Base-by-base conservation (phyloP, 2,113 vertebrate genomes). In the Vulpes vulpes region DNA sequence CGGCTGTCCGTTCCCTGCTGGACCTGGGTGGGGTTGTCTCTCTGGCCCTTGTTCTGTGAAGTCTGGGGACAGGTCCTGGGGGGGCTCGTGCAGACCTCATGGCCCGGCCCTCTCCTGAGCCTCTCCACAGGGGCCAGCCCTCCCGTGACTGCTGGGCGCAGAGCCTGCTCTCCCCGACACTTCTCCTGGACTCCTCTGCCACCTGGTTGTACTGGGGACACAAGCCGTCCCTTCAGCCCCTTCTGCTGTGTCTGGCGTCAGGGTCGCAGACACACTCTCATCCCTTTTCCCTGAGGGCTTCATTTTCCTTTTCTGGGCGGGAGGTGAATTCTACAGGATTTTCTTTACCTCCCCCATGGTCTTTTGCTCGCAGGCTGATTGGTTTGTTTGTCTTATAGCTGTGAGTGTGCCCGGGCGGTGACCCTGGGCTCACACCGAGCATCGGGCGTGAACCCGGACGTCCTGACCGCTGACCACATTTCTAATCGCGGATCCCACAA, bases 351-450 rank as follows among this genome's bases (percentile, higher is more conserved):
- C 30, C 9, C 83, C 69, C 22, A 3, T 32, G n/a, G 43, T 55
- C n/a, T 57, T 85, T 30, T 32, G 23, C 35, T 74, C 11, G 2
- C 3, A 19, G 65, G 19, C 69, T 35, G 19, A 32, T 16, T 38
- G 3, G 1, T 74, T 53, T 85, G 51, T 11, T 8, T 80, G 38
- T 84, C 43, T 19, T 53, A 3, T 53, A 3, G 43, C 9, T 2
- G 0, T 32, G 1, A 35, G 53, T 4, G 1, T 22, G 43, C n/a
- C 27, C 25, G 22, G 2, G 0, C 14, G 9, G 23, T 23, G 35
- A 65, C 22, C 53, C 57, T 22, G 15, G 51, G 55, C 14, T 23
- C 43, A 43, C 0, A 6, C 8, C 17, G 35, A 51, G 35, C 64
- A 35, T 4, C 14, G 10, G 23, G 17, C 0, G 16, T 64, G 79